phyloP scores from a whole-genome alignment of 1,140 invertebrate species.

The Camponotus pennsylvanicus region DNA sequence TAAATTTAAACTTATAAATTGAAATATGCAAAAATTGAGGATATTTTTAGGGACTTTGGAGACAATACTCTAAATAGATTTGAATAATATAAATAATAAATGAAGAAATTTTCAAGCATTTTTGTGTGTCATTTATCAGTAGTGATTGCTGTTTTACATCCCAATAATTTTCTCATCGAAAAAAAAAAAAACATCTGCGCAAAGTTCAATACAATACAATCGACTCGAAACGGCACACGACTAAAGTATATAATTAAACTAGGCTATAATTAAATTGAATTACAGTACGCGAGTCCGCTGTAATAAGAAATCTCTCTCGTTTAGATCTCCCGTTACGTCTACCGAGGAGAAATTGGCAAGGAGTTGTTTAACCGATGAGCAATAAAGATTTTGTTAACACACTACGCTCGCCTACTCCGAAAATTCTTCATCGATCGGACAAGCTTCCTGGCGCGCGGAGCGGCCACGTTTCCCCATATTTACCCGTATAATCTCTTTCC shows the following conservation, averaged over 20 bases:
- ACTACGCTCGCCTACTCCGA: slow-evolving; percentile 13
- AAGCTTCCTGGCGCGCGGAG: neutral
- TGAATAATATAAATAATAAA: neutral
- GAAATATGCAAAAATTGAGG: neutral
- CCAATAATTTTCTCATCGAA: neutral
- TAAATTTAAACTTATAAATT: neutral
- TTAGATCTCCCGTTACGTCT: slow-evolving; percentile 27
- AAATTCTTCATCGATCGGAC: slow-evolving; percentile 41
- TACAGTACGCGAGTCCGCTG: neutral
- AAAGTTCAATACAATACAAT: slow-evolving; percentile 27
- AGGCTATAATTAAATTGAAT: slow-evolving; percentile 17
- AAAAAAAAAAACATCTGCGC: neutral
- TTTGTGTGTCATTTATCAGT: neutral
- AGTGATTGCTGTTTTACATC: no score
- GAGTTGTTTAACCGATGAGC: slow-evolving; percentile 1
- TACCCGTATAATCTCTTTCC: slow-evolving; percentile 82
- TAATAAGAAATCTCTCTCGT: neutral
- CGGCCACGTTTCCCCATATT: slow-evolving; percentile 69
- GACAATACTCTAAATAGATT: neutral
- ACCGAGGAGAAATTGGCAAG: neutral
- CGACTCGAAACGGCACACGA: neutral
- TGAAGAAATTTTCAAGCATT: neutral
- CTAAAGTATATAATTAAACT: slow-evolving; percentile 18
- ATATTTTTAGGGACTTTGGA: neutral
- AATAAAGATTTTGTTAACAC: neutral